phyloP scores from a whole-genome alignment of 2,888 invertebrate genomes.

The Dicyrtoma fusca region DNA sequence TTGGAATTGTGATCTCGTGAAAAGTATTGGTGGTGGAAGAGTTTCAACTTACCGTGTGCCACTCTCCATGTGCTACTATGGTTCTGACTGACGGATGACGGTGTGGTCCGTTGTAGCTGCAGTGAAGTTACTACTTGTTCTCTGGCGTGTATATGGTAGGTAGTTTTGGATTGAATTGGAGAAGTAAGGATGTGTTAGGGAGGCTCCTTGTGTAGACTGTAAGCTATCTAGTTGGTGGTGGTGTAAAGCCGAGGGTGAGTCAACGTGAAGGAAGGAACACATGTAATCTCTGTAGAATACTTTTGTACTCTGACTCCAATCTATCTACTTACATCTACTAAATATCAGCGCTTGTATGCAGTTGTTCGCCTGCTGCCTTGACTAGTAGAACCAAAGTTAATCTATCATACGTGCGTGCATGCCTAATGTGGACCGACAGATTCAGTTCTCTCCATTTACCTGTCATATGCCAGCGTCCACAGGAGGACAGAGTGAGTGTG shows the following conservation, averaged over 20 bases:
- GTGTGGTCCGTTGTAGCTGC: too few species aligned
- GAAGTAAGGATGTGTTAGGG: too few species aligned
- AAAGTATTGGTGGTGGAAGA: too few species aligned
- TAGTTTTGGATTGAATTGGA: too few species aligned
- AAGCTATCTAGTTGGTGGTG: too few species aligned
- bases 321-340: slow-evolving; percentile 9
- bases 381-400: slow-evolving; percentile 4
- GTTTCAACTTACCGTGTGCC: too few species aligned
- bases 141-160: neutral
- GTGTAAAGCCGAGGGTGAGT: neutral
- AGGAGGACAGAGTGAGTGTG: neutral
- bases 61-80: too few species aligned
- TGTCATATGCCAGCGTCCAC: neutral
- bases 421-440: slow-evolving; percentile 9
- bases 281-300: slow-evolving; percentile 16
- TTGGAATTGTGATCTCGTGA: too few species aligned
- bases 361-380: neutral
- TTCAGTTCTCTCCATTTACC: slow-evolving; percentile 16
- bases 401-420: slow-evolving; percentile 18
- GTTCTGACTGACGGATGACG: too few species aligned
- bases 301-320: slow-evolving; percentile 6
- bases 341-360: slow-evolving; percentile 11
- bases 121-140: neutral
- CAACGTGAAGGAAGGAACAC: neutral
- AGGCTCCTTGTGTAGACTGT: too few species aligned